Base-by-base conservation (phyloP, 2,113 vertebrate genomes). In the Carettochelys insculpta region DNA sequence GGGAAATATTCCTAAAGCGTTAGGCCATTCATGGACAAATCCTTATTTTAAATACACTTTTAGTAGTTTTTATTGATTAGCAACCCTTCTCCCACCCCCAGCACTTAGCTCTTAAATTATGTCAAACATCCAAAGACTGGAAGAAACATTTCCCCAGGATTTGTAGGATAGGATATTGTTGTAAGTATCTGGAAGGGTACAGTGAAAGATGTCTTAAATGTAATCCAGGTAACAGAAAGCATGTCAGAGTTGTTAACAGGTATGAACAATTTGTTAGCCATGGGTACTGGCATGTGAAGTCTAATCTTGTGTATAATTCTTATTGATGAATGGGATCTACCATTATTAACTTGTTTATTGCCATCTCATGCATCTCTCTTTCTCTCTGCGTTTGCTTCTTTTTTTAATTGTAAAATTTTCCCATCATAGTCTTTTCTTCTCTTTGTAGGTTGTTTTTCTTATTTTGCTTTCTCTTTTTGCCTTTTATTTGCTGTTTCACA, bases 341-440 rank as follows among this genome's bases (percentile, higher is more conserved):
- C 0, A 0, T 45, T 85, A 83, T 5, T 79, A 43, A 77, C 0
- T 6, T 25, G 11, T 82, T 79, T 58, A 3, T 85, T 56, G 41
- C n/a, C 75, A 43, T 12, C 20, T 88, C 53, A 7, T 4, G 4
- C 51, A 5, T 53, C 8, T 41, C 38, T 47, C 48, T 73, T 88
- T 88, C 6, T 19, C 65, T 17, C 14, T 65, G 54, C 58, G 27
- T 88, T 93, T 77, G 54, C 81, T 77, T 34, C 38, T 82, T 14
- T 25, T 6, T 25, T 54, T 8, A n/a, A n/a, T 17, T 34, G 58
- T 76, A 38, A 24, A 38, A 24, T 41, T 71, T 71, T 71, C 38
- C 3, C 3, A 25, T 83, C 51, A 75, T 73, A 29, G 53, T 50
- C 47, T 22, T 92, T 31, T 41, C 68, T 43, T 48, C 65, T 51